Evolutionary conservation across 2,797 vertebrate species (phyloP), one percentile per base, ranked within the genome.

Genomic region (Xerus rutilus): DNA sequence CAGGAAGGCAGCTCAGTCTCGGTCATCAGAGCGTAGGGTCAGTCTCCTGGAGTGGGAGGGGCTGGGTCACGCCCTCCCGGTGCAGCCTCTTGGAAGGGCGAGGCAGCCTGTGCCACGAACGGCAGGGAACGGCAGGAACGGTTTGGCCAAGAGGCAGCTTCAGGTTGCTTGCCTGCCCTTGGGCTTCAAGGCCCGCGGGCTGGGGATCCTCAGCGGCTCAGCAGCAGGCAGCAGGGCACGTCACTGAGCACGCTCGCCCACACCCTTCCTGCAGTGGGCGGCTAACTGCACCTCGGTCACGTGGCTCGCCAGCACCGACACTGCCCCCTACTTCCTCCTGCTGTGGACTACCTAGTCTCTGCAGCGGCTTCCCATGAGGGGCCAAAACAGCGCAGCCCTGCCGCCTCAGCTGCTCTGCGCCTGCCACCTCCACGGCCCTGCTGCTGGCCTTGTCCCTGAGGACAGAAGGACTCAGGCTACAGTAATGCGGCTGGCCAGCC

Each of bases 301-400:
- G 0, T 10, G 49, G 92, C 47, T 30, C 86, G 11, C 7, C 4
- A 62, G 89, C 43, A 47, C 70, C 82, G 54, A 1, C 4, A 30
- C 30, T n/a, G 91, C 69, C 78, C 64, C 49, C 81, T 0, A 1
- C 93, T 95, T 97, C 79, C 93, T 72, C 21, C 72, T 0, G 81
- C 64, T 86, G 57, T 2, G 5, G 21, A 2, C 39, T 39, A 30
- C 14, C 9, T 8, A 18, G 17, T 52, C 39, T 43, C 13, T 4
- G 21, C 74, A 13, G 0, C 32, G 57, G 70, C 77, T 3, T 25
- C 84, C 64, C 25, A 32, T 4, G 13, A 69, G 47, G n/a, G 54
- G 59, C 59, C 35, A 9, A 69, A 45, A 43, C 82, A 54, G 57
- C 35, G 12, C 45, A 74, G 59, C 20, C 23, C 49, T 39, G 12